phyloP scores from a whole-genome alignment of 2,113 vertebrate species.

The Onychostoma macrolepis region DNA sequence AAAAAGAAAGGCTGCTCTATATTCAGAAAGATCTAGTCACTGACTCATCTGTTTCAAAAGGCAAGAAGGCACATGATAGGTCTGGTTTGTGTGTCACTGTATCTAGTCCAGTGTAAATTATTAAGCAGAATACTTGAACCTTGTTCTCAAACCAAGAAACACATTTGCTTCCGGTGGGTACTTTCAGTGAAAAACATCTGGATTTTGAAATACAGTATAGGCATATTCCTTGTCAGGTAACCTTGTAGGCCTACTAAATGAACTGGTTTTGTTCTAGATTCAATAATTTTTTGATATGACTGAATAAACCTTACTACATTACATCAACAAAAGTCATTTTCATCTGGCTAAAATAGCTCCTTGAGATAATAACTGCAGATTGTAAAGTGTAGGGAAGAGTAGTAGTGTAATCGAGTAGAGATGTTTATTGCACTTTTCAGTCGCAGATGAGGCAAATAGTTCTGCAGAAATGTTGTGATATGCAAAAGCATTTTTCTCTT shows the following conservation, averaged over 20 bases:
- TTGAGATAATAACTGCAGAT: background rate
- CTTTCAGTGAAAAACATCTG: background rate
- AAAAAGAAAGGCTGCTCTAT: conserved; percentile 41
- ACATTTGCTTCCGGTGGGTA: background rate
- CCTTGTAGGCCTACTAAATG: background rate
- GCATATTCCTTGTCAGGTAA: background rate
- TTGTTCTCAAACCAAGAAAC: conserved; percentile 7
- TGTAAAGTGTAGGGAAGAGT: background rate
- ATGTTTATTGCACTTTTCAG: background rate
- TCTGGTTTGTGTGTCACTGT: conserved; percentile 43
- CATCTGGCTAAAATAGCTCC: background rate
- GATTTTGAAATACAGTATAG: background rate
- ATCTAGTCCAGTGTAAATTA: conserved; percentile 54
- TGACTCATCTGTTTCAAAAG: conserved; percentile 13
- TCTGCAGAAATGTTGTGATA: background rate
- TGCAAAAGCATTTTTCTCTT: background rate
- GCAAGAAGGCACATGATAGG: conserved; percentile 36
- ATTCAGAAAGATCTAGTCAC: conserved; percentile 17
- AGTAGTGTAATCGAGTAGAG: background rate
- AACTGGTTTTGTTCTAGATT: background rate
- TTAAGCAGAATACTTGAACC: conserved; percentile 56
- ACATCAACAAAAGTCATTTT: background rate
- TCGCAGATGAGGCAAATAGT: background rate
- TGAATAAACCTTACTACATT: background rate
- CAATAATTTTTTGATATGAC: background rate